Conservation (phyloP, 2,888 invertebrate genomes). For the Tiphia femorata region DNA sequence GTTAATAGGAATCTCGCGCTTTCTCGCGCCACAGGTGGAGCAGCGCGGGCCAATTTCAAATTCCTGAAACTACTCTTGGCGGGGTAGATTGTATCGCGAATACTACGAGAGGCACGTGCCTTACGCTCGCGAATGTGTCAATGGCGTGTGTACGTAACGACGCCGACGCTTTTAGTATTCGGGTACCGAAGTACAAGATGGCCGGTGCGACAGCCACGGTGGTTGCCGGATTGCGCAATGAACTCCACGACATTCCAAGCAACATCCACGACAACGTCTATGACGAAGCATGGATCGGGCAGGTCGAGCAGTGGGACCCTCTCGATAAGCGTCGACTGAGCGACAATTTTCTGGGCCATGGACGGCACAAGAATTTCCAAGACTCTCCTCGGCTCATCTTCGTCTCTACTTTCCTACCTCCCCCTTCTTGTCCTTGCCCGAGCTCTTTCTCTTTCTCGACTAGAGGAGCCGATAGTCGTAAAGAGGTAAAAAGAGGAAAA, state of each 20-base stretch:
- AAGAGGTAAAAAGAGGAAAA: too few relatives aligned
- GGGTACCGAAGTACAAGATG: conserved; percentile 49
- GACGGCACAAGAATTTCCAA: conserved; percentile 35
- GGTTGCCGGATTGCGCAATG: conserved; percentile 37
- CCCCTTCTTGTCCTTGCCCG: background rate
- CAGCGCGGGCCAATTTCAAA: too few relatives aligned
- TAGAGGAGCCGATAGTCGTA: too few relatives aligned
- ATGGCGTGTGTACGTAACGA: conserved; percentile 34
- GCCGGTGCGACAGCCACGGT: conserved; percentile 10
- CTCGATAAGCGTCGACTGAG: too few relatives aligned
- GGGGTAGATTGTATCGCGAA: too few relatives aligned
- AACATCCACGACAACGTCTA: conserved; percentile 20
- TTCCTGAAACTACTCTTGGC: too few relatives aligned
- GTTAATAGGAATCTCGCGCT: background rate
- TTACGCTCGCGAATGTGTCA: too few relatives aligned
- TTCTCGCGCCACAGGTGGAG: too few relatives aligned
- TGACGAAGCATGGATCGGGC: conserved; percentile 46
- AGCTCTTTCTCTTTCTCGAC: too few relatives aligned
- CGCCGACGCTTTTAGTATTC: conserved; percentile 59
- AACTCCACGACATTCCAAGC: conserved; percentile 34
- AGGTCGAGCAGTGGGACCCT: too few relatives aligned
- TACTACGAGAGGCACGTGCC: background rate
- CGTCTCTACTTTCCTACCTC: background rate
- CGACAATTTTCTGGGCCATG: conserved; percentile 60
- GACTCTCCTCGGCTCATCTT: background rate